These are phyloP conservation scores for Sylvia atricapilla DNA, from an alignment of 2,113 vertebrate genomes.

Conservation along the genomic window DNA sequence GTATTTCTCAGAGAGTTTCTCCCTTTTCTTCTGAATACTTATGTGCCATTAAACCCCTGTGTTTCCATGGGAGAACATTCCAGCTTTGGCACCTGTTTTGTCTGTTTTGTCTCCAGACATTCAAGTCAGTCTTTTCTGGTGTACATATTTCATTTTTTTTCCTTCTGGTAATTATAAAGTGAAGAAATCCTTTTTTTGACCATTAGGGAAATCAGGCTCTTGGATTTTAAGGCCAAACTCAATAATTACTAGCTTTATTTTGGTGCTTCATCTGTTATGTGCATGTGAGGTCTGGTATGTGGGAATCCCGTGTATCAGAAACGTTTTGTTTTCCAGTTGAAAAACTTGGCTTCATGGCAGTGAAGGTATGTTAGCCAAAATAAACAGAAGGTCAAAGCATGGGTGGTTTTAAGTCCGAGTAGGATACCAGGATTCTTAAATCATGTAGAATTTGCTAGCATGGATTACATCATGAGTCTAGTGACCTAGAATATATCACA, in stretches of 20 bases:
- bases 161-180: neutral
- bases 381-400: conserved; percentile 19
- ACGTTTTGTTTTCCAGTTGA: conserved; percentile 24
- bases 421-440: conserved; percentile 35
- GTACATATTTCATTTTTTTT: neutral
- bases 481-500: neutral
- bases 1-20: neutral
- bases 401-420: conserved; percentile 25
- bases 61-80: neutral
- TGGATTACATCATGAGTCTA: neutral
- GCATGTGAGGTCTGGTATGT: conserved; percentile 27
- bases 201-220: neutral
- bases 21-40: neutral
- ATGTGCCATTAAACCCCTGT: neutral
- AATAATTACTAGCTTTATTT: conserved; percentile 22
- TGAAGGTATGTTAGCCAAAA: neutral
- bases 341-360: conserved; percentile 2
- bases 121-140: conserved; percentile 19
- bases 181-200: neutral
- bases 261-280: neutral
- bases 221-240: neutral
- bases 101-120: conserved; percentile 7
- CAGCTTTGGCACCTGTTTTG: neutral
- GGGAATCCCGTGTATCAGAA: neutral
- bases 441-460: conserved; percentile 20